Evolutionary conservation across 2,797 vertebrate species (phyloP).

Genomic region (Tympanoctomys barrerae): DNA sequence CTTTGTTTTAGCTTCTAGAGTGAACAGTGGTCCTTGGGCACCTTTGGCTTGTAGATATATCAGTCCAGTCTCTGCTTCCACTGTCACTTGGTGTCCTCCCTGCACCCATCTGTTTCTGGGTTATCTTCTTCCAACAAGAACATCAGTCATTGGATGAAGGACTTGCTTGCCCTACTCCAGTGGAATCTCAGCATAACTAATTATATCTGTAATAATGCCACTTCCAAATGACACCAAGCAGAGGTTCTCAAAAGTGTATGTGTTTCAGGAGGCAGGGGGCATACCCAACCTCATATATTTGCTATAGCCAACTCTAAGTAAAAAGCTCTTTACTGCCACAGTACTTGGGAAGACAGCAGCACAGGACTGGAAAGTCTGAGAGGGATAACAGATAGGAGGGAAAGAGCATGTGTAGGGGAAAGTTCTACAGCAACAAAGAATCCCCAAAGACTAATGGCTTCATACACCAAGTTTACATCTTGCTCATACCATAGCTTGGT

Average conservation of each 20-base stretch:
- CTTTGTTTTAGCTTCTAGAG: background rate
- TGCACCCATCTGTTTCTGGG: background rate
- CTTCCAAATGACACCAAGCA: constrained; percentile 1
- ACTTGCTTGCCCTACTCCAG: background rate
- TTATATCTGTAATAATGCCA: background rate
- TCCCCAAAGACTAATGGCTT: background rate
- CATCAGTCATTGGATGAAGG: background rate
- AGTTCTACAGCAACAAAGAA: background rate
- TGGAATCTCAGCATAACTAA: background rate
- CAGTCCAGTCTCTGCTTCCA: background rate
- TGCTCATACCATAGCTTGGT: background rate
- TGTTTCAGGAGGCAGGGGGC: background rate
- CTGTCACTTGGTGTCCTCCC: background rate
- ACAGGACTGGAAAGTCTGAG: background rate
- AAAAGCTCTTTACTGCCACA: background rate
- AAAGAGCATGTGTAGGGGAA: background rate
- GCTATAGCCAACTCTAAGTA: background rate
- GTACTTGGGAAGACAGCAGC: background rate
- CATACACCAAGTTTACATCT: background rate
- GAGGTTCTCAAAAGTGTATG: background rate
- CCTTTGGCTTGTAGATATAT: background rate
- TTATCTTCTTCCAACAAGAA: background rate
- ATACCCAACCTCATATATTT: background rate
- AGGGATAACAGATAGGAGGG: background rate
- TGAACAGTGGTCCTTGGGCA: background rate